Evolutionary conservation across 1,140 invertebrate species (phyloP), one percentile per base, ranked within the genome.

Genomic region (Artemia franciscana): DNA sequence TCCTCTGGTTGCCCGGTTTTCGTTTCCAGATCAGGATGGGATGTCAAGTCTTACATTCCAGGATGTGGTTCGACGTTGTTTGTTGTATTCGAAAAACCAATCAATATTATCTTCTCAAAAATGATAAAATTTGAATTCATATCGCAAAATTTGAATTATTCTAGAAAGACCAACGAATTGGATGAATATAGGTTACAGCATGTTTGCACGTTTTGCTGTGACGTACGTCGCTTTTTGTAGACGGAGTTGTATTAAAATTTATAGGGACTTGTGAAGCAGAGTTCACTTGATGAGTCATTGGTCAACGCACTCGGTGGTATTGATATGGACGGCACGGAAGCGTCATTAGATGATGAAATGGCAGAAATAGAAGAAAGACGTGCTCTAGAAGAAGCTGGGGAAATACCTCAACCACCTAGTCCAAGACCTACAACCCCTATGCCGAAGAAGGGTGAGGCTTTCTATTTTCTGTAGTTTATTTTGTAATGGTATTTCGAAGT

Each of bases 201-300:
- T 23, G 12, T 24, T 1, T 59, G 58, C 24, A 23, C 3, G 1
- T 59, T 59, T 24, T 59, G 58, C 23, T 59, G 58, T 59, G 4
- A 26, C 9, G 12, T 23, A 24, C 1, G 15, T 15, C 58, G 24
- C 58, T 26, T 51, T n/a, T 51, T 51, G 39, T 51, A 51, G 39
- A 51, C 39, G 21, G 39, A 18, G 39, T 51, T 51, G 12, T 51
- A 51, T 51, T 51, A 51, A n/a, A 21, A 27, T 18, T 60, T 67
- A 64, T 77, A 88, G 78, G 83, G 80, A 70, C 80, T 93, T 67
- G 85, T 88, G 71, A 96, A 96, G 73, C 92, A 96, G 79, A 90
- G 84, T 67, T 92, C 89, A 65, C 75, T 95, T 57, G 90, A 94
- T 74, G 91, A 94, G 71, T 75, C 82, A 62, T 79, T 86, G 67